Percentiles rank a stretch among this genome's conserved stretches.
Evolutionary conservation across 2,797 vertebrate genomes (phyloP).

Genomic region (Acipenser oxyrinchus): DNA sequence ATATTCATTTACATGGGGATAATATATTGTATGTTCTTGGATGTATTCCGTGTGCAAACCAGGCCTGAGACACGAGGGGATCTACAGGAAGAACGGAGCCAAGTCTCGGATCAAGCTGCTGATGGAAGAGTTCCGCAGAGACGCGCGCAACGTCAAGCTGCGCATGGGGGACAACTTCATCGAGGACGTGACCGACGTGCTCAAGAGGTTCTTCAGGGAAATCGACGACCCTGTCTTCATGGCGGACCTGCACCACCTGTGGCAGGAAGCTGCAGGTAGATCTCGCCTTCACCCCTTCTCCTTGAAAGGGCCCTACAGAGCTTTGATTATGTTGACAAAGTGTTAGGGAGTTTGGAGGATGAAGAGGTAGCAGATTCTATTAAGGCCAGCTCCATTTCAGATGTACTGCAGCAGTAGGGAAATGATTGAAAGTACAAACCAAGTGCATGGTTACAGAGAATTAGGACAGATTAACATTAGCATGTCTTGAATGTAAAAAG

Average conservation of each 20-base stretch:
- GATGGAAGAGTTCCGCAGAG: constrained; percentile 88
- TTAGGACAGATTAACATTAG: too few species aligned
- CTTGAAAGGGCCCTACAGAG: too few species aligned
- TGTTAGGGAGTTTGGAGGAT: too few species aligned
- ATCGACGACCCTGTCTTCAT: constrained; percentile 87
- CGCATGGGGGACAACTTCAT: constrained; percentile 91
- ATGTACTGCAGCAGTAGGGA: too few species aligned
- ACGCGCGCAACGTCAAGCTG: constrained; percentile 87
- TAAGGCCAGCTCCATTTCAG: too few species aligned
- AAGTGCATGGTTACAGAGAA: too few species aligned
- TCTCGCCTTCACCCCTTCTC: constrained; percentile 3
- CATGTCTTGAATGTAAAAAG: too few species aligned
- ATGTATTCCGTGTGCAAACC: background rate
- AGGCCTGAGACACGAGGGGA: constrained; percentile 88
- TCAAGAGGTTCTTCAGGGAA: constrained; percentile 95
- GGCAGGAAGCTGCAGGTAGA: constrained; percentile 84
- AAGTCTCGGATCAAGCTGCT: constrained; percentile 85
- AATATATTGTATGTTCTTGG: background rate
- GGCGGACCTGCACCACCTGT: constrained; percentile 75
- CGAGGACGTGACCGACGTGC: constrained; percentile 88
- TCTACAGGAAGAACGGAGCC: constrained; percentile 92
- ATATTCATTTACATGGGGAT: too few species aligned
- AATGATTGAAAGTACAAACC: too few species aligned
- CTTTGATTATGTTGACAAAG: too few species aligned
- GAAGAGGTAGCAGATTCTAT: too few species aligned